These are phyloP conservation scores for Ptilonorhynchus violaceus DNA, from an alignment of 2,113 vertebrate genomes.

Conservation along the genomic window DNA sequence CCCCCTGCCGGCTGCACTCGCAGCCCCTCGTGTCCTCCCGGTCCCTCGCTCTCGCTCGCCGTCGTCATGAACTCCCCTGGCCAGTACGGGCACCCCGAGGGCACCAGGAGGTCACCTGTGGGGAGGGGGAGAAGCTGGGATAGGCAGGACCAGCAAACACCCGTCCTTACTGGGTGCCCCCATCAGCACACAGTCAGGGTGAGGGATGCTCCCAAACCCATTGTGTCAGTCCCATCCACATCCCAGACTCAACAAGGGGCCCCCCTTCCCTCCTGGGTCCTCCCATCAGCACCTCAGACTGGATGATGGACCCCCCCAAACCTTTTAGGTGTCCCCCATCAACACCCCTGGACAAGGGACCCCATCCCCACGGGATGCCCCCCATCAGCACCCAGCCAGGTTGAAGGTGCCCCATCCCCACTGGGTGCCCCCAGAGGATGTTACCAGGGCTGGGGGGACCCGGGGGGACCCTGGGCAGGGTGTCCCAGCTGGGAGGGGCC, in stretches of 20 bases:
- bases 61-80: slow-evolving; percentile 74
- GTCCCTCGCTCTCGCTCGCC: slow-evolving; percentile 63
- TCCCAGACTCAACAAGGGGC: neutral
- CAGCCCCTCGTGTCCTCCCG: slow-evolving; percentile 27
- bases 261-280: neutral
- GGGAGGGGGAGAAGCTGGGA: neutral
- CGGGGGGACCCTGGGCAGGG: slow-evolving; percentile 68
- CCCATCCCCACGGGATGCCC: neutral
- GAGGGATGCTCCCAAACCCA: neutral
- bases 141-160: neutral
- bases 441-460: slow-evolving; percentile 60
- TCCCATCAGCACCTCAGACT: neutral
- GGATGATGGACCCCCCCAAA: neutral
- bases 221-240: neutral
- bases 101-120: slow-evolving; percentile 62
- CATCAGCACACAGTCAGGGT: neutral
- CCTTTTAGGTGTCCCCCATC: neutral
- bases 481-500: slow-evolving; percentile 82
- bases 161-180: neutral
- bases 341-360: neutral
- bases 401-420: neutral
- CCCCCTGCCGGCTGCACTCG: slow-evolving; percentile 29
- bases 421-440: neutral
- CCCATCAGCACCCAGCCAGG: neutral
- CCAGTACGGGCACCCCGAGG: slow-evolving; percentile 72